Evolutionary conservation across 1,140 invertebrate genomes (phyloP), one percentile per base, ranked within the genome.

Genomic region (Drosophila pachea): DNA sequence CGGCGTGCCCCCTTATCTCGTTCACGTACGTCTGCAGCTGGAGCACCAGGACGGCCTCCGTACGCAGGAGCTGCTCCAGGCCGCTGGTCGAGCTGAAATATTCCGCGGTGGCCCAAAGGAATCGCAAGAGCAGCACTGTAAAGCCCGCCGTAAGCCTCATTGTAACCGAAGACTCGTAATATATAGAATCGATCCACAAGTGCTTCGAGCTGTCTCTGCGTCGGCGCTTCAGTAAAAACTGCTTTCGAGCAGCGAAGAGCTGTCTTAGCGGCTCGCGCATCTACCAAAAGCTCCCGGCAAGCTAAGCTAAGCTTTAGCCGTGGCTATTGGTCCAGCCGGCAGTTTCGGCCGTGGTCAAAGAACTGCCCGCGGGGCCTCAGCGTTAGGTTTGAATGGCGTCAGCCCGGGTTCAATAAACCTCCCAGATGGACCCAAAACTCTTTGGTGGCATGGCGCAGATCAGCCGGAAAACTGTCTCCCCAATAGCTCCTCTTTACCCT

Each of bases 61-160:
- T 97, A 77, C 94, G 92, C 7, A 98, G 90, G 7, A 98, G 91
- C 71, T 94, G 93, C 89, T 97, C 95, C 86, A 98, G 91, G 69
- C 98, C 96, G 5, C 93, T 94, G 68, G 97, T 91, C 5, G 97
- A 96, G 0, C 97, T 98, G 86, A 95, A 98, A 6, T 97, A 90
- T 88, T 98, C 86, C 0, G 40, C 79, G 43, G 33, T 58, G n/a
- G 33, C 50, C 11, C 38, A 35, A 29, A 54, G 6, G 7, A 74
- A 9, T 36, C 75, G 73, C 32, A 70, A 36, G 7, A 47, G 22
- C 11, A 64, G n/a, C 7, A 75, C n/a, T n/a, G 16, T 11, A 49
- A 49, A 43, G 35, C 2, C 32, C 7, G 12, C 7, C 5, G 32
- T 22, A 47, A 42, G 60, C 59, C 31, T 42, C 79, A 75, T 55